Percentiles rank a stretch among this genome's conserved stretches.
These are phyloP conservation scores for Euclidia mi DNA, from an alignment of 2,888 invertebrate species.

Conservation along the genomic window DNA sequence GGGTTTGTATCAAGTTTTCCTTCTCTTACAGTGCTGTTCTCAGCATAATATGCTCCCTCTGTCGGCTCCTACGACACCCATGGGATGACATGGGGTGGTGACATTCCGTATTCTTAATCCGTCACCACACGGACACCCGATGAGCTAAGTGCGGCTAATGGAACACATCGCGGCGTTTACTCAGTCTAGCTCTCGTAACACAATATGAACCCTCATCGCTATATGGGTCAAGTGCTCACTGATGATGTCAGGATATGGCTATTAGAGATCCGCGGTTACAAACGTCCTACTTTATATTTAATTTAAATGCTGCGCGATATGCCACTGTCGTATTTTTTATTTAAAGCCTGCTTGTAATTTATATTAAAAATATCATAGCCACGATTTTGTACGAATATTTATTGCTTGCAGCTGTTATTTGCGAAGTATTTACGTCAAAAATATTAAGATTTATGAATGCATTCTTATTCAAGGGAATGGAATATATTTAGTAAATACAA, in stretches of 20 bases:
- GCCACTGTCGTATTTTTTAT: constrained; percentile 13
- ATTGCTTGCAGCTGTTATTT: constrained; percentile 10
- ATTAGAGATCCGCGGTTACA: constrained; percentile 38
- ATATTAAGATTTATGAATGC: constrained; percentile 7
- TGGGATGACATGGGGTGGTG: too few relatives aligned
- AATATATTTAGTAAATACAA: background rate
- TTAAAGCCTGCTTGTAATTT: constrained; percentile 11
- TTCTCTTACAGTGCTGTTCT: too few relatives aligned
- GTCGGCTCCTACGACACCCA: too few relatives aligned
- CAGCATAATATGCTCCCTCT: too few relatives aligned
- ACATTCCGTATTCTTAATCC: too few relatives aligned
- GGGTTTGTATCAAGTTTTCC: too few relatives aligned
- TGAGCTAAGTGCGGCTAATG: constrained; percentile 66
- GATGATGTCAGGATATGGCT: constrained; percentile 66
- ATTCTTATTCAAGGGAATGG: background rate
- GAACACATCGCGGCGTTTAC: constrained; percentile 67
- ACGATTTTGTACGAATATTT: constrained; percentile 8
- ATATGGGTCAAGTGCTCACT: constrained; percentile 70
- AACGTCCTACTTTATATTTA: constrained; percentile 33
- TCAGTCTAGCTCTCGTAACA: constrained; percentile 68
- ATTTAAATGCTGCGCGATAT: constrained; percentile 16
- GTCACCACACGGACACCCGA: too few relatives aligned
- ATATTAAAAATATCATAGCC: constrained; percentile 15
- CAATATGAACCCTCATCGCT: constrained; percentile 66
- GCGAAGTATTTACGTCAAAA: background rate